Evolutionary conservation across 2,888 invertebrate genomes (phyloP), one percentile per base, ranked within the genome.

Genomic region (Plutella xylostella): DNA sequence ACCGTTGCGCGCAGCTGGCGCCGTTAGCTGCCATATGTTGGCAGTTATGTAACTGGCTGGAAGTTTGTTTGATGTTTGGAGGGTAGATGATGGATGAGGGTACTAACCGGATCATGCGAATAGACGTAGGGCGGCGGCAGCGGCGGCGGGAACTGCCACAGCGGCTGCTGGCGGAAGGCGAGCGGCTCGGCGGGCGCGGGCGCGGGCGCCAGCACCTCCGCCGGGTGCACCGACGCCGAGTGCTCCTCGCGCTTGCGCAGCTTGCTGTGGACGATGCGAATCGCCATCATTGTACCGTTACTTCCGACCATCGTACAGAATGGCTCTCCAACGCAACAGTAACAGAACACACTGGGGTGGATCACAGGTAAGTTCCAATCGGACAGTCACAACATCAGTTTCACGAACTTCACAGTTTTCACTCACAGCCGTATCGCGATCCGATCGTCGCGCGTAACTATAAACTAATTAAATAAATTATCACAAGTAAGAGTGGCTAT

Each of bases 261-360:
- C 87, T 93, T 93, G 85, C 92, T 93, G 89, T 92, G 92, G 85
- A 93, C 93, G 90, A 93, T 90, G 85, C 93, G 93, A 77, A 93
- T 91, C 77, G 93, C 92, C 84, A 92, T 91, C 90, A 93, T 89
- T 72, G 92, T 92, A 77, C 91, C 92, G 85, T 92, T 92, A 84
- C 89, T 92, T 79, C 92, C 92, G 79, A 93, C 92, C 92, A 93
- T 92, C 68, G 87, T 89, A 68, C 63, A 60, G 57, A 76, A 72
- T 52, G 71, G 69, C 68, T 65, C 72, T 65, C 71, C 65, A 53
- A 73, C 70, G 70, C 72, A 79, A 79, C 74, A 75, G 75, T 72
- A 73, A 75, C 70, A 68, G 65, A 71, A 70, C 66, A 69, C 79
- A 80, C 78, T 78, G 72, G 82, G 70, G 56, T 78, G 76, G 61